Base-by-base conservation (phyloP, 1,140 invertebrate genomes). In the Hypsibius dujardini region DNA sequence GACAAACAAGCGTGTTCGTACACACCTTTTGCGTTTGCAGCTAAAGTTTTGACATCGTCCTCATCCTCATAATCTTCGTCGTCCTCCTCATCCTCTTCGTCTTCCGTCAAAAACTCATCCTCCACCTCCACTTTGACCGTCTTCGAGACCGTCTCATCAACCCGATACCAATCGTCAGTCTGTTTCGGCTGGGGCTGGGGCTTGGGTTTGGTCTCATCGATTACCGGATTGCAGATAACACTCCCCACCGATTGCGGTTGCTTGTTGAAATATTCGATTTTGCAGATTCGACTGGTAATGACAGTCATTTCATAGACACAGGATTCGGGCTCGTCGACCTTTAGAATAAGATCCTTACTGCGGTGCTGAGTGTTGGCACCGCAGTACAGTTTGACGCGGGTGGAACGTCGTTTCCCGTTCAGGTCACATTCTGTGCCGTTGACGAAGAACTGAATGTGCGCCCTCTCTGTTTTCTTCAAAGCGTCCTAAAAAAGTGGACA, bases 231-330 rank as follows among this genome's bases (percentile, higher is more conserved):
- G 50, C 50, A 56, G 50, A 56, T n/a, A n/a, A 56, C n/a, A 7
- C n/a, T 7, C 7, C 50, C 50, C 7, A 56, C n/a, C 50, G 7
- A n/a, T n/a, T 56, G 7, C 7, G 50, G 50, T n/a, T 56, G 50
- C n/a, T 56, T 56, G 50, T 56, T 56, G n/a, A 56, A 56, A n/a
- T 56, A 56, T 7, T 56, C 50, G 50, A 56, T 7, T 7, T n/a
- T 7, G 50, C 50, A 56, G 50, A 56, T 7, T 56, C 50, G 7
- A 12, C n/a, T 56, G 50, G 50, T 56, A n/a, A 56, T 12, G 50
- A 56, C n/a, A n/a, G 50, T 56, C 50, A 56, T n/a, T 56, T 56
- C 50, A 56, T 56, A 56, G n/a, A 56, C n/a, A n/a, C 50, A 56
- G n/a, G 50, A 56, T n/a, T 7, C 7, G 50, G 50, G 7, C 50